Evolutionary conservation across 2,797 vertebrate genomes (phyloP), one percentile per base, ranked within the genome.

Genomic region (Sebastes taczanowskii): DNA sequence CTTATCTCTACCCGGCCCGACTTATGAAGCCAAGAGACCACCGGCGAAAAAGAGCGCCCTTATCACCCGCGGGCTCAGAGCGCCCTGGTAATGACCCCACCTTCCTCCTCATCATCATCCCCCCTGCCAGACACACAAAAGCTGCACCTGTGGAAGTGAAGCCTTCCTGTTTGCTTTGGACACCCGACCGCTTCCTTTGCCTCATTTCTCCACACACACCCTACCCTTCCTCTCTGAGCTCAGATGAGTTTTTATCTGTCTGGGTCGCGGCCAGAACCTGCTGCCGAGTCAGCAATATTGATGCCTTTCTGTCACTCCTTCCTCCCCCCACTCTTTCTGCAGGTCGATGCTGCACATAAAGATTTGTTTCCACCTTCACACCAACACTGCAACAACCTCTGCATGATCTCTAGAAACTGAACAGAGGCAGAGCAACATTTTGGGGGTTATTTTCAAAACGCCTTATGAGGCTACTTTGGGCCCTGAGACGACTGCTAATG

Each of bases 141-240:
- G 84, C 89, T 91, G 89, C 94, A 96, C 95, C 95, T 95, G 95
- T 94, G 92, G 86, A 93, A 90, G 85, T 77, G 85, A 90, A 91
- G 85, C 90, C 88, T 95, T 95, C 94, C 94, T 96, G 95, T 96
- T 96, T 95, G 90, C 79, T 71, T 95, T 95, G 94, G 95, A 94
- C 71, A 68, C 74, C 74, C 3, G 30, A 83, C 34, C 14, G 55
- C 88, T 94, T 95, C 94, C 94, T 89, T 74, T 88, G 90, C 82
- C 76, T 83, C 78, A 75, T 76, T 69, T 66, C 46, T 52, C 34
- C 66, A 6, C 65, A n/a, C 65, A 53, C 65, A 53, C 25, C 74
- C 69, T 81, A 53, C 23, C 74, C 69, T 81, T 85, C 74, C 86
- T 74, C 84, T 86, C 85, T 66, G 84, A 34, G 69, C 86, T 83